Evolutionary conservation across 1,140 invertebrate genomes (phyloP), one percentile per base, ranked within the genome.

Genomic region (Subanguina moxae): DNA sequence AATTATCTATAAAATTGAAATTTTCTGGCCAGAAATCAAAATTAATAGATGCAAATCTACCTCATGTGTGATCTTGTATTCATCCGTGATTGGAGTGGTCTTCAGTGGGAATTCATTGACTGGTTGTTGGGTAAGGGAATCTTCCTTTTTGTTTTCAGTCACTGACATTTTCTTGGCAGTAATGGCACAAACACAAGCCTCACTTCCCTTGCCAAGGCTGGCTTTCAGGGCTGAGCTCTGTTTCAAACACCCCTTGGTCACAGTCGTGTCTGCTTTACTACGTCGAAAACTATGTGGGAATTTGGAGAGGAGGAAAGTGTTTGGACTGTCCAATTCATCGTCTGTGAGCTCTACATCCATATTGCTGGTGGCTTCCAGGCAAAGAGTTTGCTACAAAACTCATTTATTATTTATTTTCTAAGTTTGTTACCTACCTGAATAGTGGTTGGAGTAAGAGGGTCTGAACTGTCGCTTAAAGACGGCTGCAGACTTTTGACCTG

Each of bases 11-110:
- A 68, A 46, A 56, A 43, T 25, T 38, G 17, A 28, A 27, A 48
- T 9, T 69, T 48, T n/a, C n/a, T n/a, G n/a, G n/a, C n/a, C n/a
- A n/a, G n/a, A n/a, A n/a, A n/a, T n/a, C 32, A 5, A 5, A 38
- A 5, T 38, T 38, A 38, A 38, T 5, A 38, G 32, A 5, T 11
- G 3, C 11, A 38, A 38, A 38, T 9, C 1, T 32, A 71, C 68
- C 62, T 88, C 91, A 79, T 89, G 90, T n/a, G 91, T 91, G 74
- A 97, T 91, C 82, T 90, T 88, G 83, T 95, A 97, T 84, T 97
- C 93, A 66, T 94, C 89, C 30, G 88, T 90, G 72, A 97, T 90
- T n/a, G 76, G 65, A 1, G 19, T 30, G 8, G 42, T 28, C 32
- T 79, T 76, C 5, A 38, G 70, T 8, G 69, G 69, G 30, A 76